Conservation (phyloP, 30 jellyfish, hydroid and myxozoan species). For the Clytia hemisphaerica region DNA sequence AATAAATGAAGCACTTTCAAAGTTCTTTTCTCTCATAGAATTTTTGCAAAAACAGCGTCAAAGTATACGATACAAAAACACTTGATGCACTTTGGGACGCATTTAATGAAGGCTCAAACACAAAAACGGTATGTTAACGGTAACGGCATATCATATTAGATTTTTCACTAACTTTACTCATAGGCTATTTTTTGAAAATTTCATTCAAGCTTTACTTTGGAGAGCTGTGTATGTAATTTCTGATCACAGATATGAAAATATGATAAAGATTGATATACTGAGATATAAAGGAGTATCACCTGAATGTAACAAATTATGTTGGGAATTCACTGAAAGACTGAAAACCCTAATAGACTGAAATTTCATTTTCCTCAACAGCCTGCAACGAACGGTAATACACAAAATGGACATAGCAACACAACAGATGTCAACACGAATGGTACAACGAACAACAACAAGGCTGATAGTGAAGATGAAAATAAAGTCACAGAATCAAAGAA, state of each 20-base stretch:
- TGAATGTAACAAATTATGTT: too few species aligned
- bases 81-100: constrained; percentile 81
- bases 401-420: neutral
- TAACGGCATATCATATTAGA: too few species aligned
- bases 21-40: constrained; percentile 55
- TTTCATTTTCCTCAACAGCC: neutral
- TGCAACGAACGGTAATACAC: neutral
- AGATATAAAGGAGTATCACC: neutral
- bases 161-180: too few species aligned
- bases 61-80: constrained; percentile 39
- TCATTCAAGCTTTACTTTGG: neutral
- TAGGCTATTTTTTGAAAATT: neutral
- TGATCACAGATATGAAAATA: neutral
- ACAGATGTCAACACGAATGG: neutral
- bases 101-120: constrained; percentile 32
- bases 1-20: too few species aligned
- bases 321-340: neutral
- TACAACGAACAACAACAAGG: neutral
- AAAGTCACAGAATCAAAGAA: constrained; percentile 1
- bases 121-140: constrained; percentile 9
- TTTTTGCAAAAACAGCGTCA: constrained; percentile 86
- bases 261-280: too few species aligned
- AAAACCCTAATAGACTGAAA: neutral
- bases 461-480: neutral
- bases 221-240: neutral